phyloP scores from a whole-genome alignment of 2,797 vertebrate genomes.

The Iguana delicatissima region DNA sequence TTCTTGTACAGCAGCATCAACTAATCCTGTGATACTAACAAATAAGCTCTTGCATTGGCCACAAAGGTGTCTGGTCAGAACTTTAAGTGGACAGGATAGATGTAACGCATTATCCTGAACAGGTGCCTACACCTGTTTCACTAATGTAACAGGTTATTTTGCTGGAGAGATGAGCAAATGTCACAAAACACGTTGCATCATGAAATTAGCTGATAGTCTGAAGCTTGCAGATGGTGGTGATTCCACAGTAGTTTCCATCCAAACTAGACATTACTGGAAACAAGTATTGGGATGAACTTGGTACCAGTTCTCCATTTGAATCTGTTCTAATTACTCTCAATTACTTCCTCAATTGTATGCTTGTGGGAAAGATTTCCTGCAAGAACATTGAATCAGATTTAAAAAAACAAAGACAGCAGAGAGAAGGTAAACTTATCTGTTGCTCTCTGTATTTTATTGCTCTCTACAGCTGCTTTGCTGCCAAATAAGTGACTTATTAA shows the following conservation, averaged over 20 bases:
- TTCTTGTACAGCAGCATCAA: not conserved
- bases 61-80: not conserved
- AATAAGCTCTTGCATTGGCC: too few relatives aligned
- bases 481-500: constrained; percentile 1
- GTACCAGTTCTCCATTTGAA: not conserved
- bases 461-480: not conserved
- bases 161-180: not conserved
- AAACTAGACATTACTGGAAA: not conserved
- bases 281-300: not conserved
- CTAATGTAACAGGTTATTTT: not conserved
- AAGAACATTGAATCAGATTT: not conserved
- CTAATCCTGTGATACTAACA: not conserved
- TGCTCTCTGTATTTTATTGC: not conserved
- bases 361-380: not conserved
- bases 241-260: not conserved
- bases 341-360: not conserved
- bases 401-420: too few relatives aligned
- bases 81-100: not conserved
- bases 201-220: not conserved
- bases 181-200: not conserved
- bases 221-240: not conserved
- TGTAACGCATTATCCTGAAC: not conserved
- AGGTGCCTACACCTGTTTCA: not conserved
- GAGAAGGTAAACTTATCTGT: not conserved
- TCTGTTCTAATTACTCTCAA: not conserved